A percentile compares a stretch with the other conserved stretches of the same genome.
Evolutionary conservation across 2,888 invertebrate genomes (phyloP).

Genomic region (Chouioia cunea): DNA sequence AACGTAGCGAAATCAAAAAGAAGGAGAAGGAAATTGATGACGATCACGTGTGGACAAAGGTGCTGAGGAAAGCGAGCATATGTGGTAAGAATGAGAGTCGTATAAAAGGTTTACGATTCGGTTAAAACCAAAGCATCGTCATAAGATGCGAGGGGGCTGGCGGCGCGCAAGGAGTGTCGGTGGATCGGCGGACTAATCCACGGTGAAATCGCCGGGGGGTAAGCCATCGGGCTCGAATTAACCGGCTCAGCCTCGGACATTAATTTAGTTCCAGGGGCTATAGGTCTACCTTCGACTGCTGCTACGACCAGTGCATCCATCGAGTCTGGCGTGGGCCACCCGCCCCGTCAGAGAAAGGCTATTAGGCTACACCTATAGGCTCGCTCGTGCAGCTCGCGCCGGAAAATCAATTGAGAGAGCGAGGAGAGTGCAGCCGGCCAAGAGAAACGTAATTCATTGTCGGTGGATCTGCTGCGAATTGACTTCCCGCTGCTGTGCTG

Average conservation of each 20-base stretch:
- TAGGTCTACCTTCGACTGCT: slow-evolving; percentile 4
- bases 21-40: no score
- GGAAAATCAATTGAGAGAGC: slow-evolving; percentile 40
- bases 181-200: no score
- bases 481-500: no score
- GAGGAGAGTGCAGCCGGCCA: slow-evolving; percentile 14
- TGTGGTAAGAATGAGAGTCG: no score
- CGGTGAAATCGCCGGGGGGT: no score
- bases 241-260: slow-evolving; percentile 15
- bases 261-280: slow-evolving; percentile 34
- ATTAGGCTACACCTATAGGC: slow-evolving; percentile 29
- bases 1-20: no score
- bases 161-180: no score
- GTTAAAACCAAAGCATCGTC: no score
- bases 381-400: not conserved
- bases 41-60: no score
- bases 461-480: not conserved
- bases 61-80: no score
- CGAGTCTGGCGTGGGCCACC: slow-evolving; percentile 11
- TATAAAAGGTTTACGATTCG: no score
- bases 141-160: no score
- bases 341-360: slow-evolving; percentile 12
- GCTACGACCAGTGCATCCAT: slow-evolving; percentile 11
- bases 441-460: slow-evolving; percentile 43
- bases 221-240: slow-evolving; percentile 21